Evolutionary conservation across 2,797 vertebrate species (phyloP), one percentile per base, ranked within the genome.

Genomic region (Gallirallus australis): DNA sequence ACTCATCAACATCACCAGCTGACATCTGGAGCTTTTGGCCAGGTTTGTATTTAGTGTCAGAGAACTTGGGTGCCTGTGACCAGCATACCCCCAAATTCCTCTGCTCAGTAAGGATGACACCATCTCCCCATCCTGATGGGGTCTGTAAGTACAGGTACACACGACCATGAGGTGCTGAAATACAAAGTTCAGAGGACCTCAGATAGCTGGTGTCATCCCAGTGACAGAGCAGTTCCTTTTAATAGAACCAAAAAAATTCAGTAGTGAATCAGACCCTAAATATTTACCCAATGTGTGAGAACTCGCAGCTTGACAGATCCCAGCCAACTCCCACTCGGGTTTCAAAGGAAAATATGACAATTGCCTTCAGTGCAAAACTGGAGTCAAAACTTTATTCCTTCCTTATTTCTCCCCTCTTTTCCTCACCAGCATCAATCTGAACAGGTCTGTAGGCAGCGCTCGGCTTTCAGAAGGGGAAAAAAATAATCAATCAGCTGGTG

Each of bases 231-330:
- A 81, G 53, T 35, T 80, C 39, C 68, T 88, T n/a, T 9, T 6
- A 66, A 64, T 1, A 70, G 39, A 81, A 63, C 20, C 1, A 69
- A 82, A 89, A 63, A 84, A 82, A 85, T 90, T 91, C 89, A 89
- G 42, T 18, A 20, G 37, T 94, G 94, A 96, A 94, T 91, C 86
- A 96, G 68, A 82, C 23, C 33, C 66, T 80, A 96, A 94, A 85
- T 82, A 93, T 94, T 96, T 93, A 94, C 59, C 27, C 63, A 82
- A 79, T 8, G 6, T 83, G 54, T 84, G 81, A 93, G 89, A 97
- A 94, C 85, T 81, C 5, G 3, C 68, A 87, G 75, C 69, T 86
- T 93, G 71, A 73, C 78, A 94, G 85, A 95, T 89, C 61, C 57
- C 85, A 94, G 81, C 59, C 90, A 94, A 85, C 77, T 83, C 72